Base-by-base conservation (phyloP, 23 tunicate species). In the Ascidia mentula region DNA sequence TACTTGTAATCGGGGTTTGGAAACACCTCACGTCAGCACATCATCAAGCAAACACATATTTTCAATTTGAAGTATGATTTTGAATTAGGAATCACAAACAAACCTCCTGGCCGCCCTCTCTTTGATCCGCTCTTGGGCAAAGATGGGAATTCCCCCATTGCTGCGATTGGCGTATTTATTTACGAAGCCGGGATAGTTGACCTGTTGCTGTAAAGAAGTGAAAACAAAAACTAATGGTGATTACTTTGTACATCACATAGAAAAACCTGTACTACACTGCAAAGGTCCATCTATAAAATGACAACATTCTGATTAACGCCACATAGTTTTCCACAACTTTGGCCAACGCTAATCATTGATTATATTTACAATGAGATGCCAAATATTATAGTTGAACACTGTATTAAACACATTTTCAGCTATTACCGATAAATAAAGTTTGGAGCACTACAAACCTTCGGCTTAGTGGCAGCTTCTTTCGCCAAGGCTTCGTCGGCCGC, bases 71-170 rank as follows among this genome's bases (percentile, higher is more conserved):
- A n/a, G n/a, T n/a, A n/a, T n/a, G n/a, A n/a, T n/a, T n/a, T n/a
- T 42, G 53, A 15, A 42, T 42, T 42, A 9, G 26, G 45, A 9
- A 9, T 8, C 69, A 0, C 36, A 13, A 40, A 82, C 83, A 46
- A 7, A 86, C 92, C 97, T 78, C 40, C 97, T 87, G 18, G 92
- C 91, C 0, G 97, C 97, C 69, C 97, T 60, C 59, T 92, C 92
- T 38, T 92, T 89, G 42, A 92, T 87, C 36, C 97, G 65, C 59
- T 92, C 97, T 53, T 92, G 92, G 12, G 97, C 91, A 61, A 84
- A 92, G 28, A 92, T 92, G 6, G 97, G 97, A 74, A 92, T 92
- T 82, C 97, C 97, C 32, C 97, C 97, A 77, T 92, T 92, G 82
- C 97, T 92, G 22, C 97, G 88, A 42, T 92, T 78, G 2, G 92